phyloP scores from a whole-genome alignment of 2,797 vertebrate species.

The Sebastiscus tertius region DNA sequence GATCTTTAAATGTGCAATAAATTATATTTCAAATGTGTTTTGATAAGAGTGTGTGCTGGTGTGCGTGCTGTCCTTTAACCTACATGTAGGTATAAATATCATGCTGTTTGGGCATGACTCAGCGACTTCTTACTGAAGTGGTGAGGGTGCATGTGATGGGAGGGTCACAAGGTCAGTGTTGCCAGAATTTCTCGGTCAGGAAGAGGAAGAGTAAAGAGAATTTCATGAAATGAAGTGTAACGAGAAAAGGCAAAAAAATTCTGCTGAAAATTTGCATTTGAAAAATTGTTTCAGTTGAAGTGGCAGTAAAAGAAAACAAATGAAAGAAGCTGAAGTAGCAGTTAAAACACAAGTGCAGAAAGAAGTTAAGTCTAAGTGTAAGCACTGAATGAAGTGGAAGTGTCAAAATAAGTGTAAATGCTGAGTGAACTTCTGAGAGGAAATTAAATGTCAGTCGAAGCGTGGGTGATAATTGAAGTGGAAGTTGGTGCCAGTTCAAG shows the following conservation, averaged over 20 bases:
- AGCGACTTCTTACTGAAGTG: background rate
- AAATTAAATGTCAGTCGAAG: background rate
- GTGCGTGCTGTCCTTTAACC: conserved; percentile 48
- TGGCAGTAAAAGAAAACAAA: background rate
- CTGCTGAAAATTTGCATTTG: background rate
- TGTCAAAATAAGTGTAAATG: background rate
- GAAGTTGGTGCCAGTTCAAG: background rate
- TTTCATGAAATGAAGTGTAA: background rate
- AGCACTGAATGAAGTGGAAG: background rate
- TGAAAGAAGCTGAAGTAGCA: too few relatives aligned
- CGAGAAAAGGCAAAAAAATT: background rate
- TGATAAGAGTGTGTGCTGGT: conserved; percentile 71
- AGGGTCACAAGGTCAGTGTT: background rate
- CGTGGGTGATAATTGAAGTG: background rate
- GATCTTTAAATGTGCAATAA: conserved; percentile 87
- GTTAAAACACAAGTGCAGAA: background rate
- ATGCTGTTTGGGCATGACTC: background rate
- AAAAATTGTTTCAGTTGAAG: background rate
- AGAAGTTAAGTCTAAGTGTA: background rate
- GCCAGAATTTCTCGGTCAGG: background rate
- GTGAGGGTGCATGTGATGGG: background rate
- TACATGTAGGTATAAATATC: background rate
- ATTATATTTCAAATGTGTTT: conserved; percentile 84
- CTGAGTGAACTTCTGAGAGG: background rate
- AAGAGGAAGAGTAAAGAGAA: background rate